Base-by-base conservation (phyloP, 2,113 vertebrate genomes). In the Vulpes vulpes region DNA sequence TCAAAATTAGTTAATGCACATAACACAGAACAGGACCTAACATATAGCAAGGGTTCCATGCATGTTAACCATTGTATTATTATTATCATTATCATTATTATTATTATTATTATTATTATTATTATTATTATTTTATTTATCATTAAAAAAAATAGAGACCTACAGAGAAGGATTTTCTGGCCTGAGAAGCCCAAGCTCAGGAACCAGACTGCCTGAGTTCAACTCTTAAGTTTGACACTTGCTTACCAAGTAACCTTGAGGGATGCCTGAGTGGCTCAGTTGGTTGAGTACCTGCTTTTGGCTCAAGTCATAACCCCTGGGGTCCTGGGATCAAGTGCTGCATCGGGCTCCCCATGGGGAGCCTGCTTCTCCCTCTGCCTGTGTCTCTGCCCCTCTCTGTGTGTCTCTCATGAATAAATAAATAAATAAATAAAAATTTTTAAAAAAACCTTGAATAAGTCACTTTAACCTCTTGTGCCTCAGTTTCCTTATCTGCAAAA, bases 121-220 rank as follows among this genome's bases (percentile, higher is more conserved):
- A 69, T 32, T 81, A 27, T 91, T 64, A 81, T 43, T 60, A 49
- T 76, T 4, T 43, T 43, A 43, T 43, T 43, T 43, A 43, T 43
- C 43, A 43, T 43, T 43, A 49, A 82, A 65, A 57, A 76, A 57
- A 84, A 55, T 5, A 73, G 25, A 93, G 19, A 87, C 62, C 76
- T 62, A 78, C 64, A 62, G 25, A 96, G 30, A 85, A 12, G 20
- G 25, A 2, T 82, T 94, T 92, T 89, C 65, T 89, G 88, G 23
- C 20, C 60, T 65, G 22, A 90, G 59, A 94, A 80, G 14, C 64
- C 35, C 25, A 81, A 57, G 9, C 38, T 88, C 69, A 91, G 81
- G 51, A 96, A 79, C 57, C 62, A 96, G 92, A 64, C 55, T 55
- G 16, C 67, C 22, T 88, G 23, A 79, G 57, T 91, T 91, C 57